Conservation (phyloP, 2,888 invertebrate species). For the Argynnis bischoffii region DNA sequence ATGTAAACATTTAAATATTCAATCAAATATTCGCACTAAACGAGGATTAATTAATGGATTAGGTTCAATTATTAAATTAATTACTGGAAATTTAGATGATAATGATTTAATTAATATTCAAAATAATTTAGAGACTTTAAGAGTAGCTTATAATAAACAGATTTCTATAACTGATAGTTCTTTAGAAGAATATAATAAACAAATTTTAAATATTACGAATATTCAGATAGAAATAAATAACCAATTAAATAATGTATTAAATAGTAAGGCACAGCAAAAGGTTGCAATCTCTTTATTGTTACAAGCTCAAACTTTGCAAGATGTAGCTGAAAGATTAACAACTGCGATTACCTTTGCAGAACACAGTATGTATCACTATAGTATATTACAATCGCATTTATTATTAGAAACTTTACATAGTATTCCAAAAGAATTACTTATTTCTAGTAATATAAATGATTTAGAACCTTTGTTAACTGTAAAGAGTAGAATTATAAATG, state of each 20-base stretch:
- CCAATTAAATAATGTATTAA: conserved; percentile 5
- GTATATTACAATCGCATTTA: not conserved
- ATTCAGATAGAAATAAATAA: conserved; percentile 18
- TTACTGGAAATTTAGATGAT: conserved; percentile 37
- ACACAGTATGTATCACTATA: not conserved
- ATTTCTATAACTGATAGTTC: conserved; percentile 21
- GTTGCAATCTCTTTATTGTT: conserved; percentile 29
- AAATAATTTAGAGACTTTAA: conserved; percentile 10
- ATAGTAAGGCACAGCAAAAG: conserved; percentile 21
- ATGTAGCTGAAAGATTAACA: not conserved
- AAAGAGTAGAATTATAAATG: conserved; percentile 14
- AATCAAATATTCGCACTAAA: conserved; percentile 30
- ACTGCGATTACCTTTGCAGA: not conserved
- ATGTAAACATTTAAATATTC: conserved; percentile 15
- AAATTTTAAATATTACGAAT: conserved; percentile 25
- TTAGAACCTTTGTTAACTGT: not conserved
- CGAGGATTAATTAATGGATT: conserved; percentile 34
- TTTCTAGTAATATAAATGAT: not conserved
- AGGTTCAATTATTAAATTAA: conserved; percentile 36
- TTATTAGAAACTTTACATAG: not conserved
- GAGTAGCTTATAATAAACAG: conserved; percentile 13
- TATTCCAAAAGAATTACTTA: not conserved
- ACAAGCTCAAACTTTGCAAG: conserved; percentile 26
- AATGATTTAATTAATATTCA: conserved; percentile 30
- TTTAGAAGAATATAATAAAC: conserved; percentile 33